Conservation (phyloP, 2,888 invertebrate genomes). For the Camptogramma bilineatum region DNA sequence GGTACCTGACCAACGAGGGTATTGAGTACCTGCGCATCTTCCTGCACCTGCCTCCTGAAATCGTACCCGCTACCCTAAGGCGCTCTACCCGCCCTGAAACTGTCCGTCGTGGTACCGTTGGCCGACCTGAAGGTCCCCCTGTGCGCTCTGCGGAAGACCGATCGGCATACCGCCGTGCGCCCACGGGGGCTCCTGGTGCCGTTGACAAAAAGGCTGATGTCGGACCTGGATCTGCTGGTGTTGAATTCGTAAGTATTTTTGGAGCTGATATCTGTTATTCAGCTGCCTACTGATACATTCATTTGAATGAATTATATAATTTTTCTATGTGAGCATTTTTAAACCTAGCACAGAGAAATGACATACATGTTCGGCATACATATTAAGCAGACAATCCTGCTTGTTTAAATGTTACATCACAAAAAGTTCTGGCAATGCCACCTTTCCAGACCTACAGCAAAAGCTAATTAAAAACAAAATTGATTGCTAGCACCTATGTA, state of each 20-base stretch:
- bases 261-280: neutral
- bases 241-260: constrained; percentile 91
- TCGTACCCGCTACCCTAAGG: constrained; percentile 98
- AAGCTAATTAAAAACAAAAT: too few species aligned
- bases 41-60: constrained; percentile 98
- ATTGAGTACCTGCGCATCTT: constrained; percentile 98
- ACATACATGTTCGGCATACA: too few species aligned
- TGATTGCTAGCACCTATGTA: too few species aligned
- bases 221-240: constrained; percentile 96
- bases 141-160: constrained; percentile 92
- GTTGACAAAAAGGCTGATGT: constrained; percentile 98
- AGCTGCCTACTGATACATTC: too few species aligned
- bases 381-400: too few species aligned
- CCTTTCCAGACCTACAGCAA: too few species aligned
- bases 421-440: too few species aligned
- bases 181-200: constrained; percentile 86
- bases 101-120: constrained; percentile 90
- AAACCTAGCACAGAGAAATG: too few species aligned
- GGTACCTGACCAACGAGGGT: constrained; percentile 98
- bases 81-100: constrained; percentile 95
- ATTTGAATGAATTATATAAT: too few species aligned
- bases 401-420: too few species aligned
- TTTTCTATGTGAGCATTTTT: too few species aligned
- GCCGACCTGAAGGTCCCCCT: constrained; percentile 89
- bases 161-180: constrained; percentile 92